Base-by-base conservation (phyloP, 2,888 invertebrate genomes). In the Meliscaeva auricollis region DNA sequence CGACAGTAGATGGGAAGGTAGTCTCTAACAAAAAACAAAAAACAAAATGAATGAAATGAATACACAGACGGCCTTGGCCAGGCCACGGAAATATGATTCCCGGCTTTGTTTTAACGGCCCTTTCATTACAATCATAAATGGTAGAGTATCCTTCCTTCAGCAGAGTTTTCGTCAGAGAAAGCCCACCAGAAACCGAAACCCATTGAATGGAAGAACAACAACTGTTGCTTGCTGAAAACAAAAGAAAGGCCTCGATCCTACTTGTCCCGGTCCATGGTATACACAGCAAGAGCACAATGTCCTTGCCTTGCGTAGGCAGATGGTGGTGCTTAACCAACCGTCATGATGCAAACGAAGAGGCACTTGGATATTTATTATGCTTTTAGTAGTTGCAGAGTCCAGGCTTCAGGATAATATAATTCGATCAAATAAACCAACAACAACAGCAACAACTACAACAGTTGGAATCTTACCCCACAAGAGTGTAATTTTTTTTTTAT, bases 301-400 rank as follows among this genome's bases (percentile, higher is more conserved):
- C 58, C 35, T 50, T 66, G 48, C 58, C 35, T 50, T 66, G 48
- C 62, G 17, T 41, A 20, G 69, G 73, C 77, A 77, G 77, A 78
- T 73, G 78, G 64, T 35, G 50, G 15, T 64, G 52, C 56, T 74
- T 64, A 83, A 69, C 73, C 73, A 74, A 83, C 41, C 78, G 35
- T 78, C 64, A 77, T 74, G 69, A 77, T 74, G 69, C 64, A 74
- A 73, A 70, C 62, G 78, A 78, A 78, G 69, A 38, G 26, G 64
- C 56, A 78, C 74, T 83, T 83, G 62, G 73, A 69, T 70, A 83
- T 78, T 83, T 78, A 78, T 83, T 78, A 74, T 50, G 83, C 69
- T 83, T 83, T 78, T 70, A 78, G 74, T 69, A 83, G 68, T 73
- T 46, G 7, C 30, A 64, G 32, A 50, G 48, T 58, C 35, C 58